Percentiles rank a stretch among this genome's conserved stretches.
Evolutionary conservation across 1,140 invertebrate genomes (phyloP).

Genomic region (Chrysomallon squamiferum): DNA sequence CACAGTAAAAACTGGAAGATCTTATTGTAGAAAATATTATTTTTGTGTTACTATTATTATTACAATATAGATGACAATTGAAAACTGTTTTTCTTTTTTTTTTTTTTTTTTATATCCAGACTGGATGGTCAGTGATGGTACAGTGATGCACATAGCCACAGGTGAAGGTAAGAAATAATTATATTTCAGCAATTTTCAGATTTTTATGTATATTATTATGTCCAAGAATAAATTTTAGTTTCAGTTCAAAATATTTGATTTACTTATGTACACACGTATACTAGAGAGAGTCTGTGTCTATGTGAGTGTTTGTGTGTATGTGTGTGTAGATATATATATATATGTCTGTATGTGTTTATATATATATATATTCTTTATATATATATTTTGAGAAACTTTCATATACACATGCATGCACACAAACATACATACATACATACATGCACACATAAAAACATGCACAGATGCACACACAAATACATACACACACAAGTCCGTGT

Average conservation of each 20-base stretch:
- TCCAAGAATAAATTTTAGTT: too few relatives aligned
- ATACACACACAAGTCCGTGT: conserved; percentile 7
- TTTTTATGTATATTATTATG: too few relatives aligned
- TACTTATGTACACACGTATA: too few relatives aligned
- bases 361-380: too few relatives aligned
- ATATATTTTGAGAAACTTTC: too few relatives aligned
- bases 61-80: neutral
- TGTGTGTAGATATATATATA: too few relatives aligned
- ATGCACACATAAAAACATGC: too few relatives aligned
- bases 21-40: neutral
- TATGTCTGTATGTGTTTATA: too few relatives aligned
- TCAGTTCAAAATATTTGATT: too few relatives aligned
- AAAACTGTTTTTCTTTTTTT: neutral
- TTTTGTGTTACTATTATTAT: neutral
- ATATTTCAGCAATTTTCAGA: neutral
- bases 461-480: conserved; percentile 18
- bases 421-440: neutral
- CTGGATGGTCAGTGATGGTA: conserved; percentile 47
- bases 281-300: too few relatives aligned
- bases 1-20: neutral
- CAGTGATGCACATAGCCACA: conserved; percentile 44
- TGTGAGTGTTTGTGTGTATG: too few relatives aligned
- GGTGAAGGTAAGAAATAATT: conserved; percentile 25
- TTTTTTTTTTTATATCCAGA: conserved; percentile 1
- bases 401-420: too few relatives aligned